These are phyloP conservation scores for Pollicipes pollicipes DNA, from an alignment of 1,140 invertebrate species.

Conservation along the genomic window DNA sequence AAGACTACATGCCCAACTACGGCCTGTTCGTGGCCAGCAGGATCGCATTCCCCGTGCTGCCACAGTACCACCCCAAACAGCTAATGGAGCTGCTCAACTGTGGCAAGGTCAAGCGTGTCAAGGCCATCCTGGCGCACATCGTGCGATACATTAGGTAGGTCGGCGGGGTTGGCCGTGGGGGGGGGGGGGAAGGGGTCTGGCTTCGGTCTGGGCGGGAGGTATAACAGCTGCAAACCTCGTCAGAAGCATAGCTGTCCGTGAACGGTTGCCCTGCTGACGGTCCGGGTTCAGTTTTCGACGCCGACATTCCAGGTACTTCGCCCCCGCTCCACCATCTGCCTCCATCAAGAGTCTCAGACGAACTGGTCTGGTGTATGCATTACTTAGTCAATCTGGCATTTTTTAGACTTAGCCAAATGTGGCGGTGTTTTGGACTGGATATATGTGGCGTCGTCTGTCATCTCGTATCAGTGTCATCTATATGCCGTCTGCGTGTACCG, in stretches of 20 bases:
- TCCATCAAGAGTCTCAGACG: too few species aligned
- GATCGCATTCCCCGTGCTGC: conserved; percentile 89
- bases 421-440: too few species aligned
- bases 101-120: conserved; percentile 92
- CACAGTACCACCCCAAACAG: conserved; percentile 98
- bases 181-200: conserved; percentile 89
- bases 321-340: too few species aligned
- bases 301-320: too few species aligned
- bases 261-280: conserved; percentile 92
- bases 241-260: conserved; percentile 98
- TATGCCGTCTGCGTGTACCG: too few species aligned
- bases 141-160: conserved; percentile 43
- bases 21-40: conserved; percentile 92
- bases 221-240: conserved; percentile 88
- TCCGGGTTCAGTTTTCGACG: conserved; percentile 57
- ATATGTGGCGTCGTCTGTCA: too few species aligned
- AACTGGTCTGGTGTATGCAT: too few species aligned
- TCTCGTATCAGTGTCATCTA: too few species aligned
- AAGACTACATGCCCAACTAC: conserved; percentile 9
- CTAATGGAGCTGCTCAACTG: conserved; percentile 97
- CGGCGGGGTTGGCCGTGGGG: too few species aligned
- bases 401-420: too few species aligned
- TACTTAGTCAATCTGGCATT: too few species aligned
- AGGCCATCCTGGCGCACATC: conserved; percentile 90
- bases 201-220: conserved; percentile 81